Evolutionary conservation across 2,888 invertebrate species (phyloP).

Genomic region (Chymomyza caudatula): DNA sequence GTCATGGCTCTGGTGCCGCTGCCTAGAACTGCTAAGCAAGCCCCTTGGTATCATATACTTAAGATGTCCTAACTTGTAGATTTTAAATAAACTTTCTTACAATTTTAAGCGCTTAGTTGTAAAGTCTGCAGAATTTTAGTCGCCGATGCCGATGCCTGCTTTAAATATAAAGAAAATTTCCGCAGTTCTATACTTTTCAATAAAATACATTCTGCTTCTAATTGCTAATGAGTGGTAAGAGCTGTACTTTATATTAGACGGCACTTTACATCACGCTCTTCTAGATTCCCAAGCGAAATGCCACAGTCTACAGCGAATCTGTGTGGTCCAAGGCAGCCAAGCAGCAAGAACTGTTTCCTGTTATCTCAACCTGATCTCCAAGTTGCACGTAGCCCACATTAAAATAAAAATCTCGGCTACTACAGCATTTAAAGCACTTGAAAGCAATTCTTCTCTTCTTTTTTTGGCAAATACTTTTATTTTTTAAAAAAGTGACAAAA

Average conservation of each 20-base stretch:
- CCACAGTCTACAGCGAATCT: neutral
- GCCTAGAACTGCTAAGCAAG: too few species aligned
- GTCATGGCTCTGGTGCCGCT: too few species aligned
- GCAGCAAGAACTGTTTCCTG: neutral
- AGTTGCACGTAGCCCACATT: conserved; percentile 8
- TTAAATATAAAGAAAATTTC: too few species aligned
- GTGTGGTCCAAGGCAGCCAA: neutral
- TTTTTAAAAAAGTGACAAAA: neutral
- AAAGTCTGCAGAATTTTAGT: too few species aligned
- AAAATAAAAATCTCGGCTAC: neutral
- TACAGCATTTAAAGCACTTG: conserved; percentile 27
- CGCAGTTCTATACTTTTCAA: too few species aligned
- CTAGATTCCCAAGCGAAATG: neutral
- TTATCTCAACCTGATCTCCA: conserved; percentile 9
- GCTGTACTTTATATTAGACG: neutral
- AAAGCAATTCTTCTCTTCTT: conserved; percentile 14
- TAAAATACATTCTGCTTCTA: too few species aligned
- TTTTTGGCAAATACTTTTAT: conserved; percentile 22
- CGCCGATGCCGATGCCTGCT: too few species aligned
- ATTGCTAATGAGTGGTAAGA: neutral
- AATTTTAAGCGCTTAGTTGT: too few species aligned
- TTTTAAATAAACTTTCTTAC: too few species aligned
- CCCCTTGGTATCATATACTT: too few species aligned
- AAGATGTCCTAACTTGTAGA: too few species aligned
- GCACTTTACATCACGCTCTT: neutral